Base-by-base conservation (phyloP, 1,140 invertebrate species). In the Aphaenogaster rudis region DNA sequence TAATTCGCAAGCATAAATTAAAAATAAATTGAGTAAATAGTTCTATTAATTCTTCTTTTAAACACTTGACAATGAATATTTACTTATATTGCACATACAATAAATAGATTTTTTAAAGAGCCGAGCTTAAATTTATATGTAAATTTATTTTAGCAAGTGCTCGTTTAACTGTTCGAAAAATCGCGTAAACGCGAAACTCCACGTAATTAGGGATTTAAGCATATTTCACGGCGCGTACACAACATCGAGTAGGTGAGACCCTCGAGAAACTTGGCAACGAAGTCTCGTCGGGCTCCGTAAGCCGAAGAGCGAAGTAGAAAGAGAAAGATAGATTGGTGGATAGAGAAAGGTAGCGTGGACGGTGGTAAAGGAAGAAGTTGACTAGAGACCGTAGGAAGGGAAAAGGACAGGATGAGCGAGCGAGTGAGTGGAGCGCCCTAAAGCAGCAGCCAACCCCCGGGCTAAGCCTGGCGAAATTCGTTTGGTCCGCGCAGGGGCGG, bases 401-500 rank as follows among this genome's bases (percentile, higher is more conserved):
- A 28, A 39, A 67, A 48, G 52, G n/a, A 88, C 21, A 52, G 45
- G 28, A 33, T 39, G 59, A 89, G 59, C 81, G 48, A 80, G 67
- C 42, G 21, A 82, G 50, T 64, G 89, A 88, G 88, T 15, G 67
- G 42, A 74, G 80, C 69, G 54, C 87, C 90, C 88, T 88, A 89
- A 90, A 91, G 89, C 91, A 74, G 88, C 88, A 88, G 88, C 89
- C 81, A 91, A 88, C 86, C 88, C 92, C 91, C 78, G 89, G 93
- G 90, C 91, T 89, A 90, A 90, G 92, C 91, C 87, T 88, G 86
- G 76, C 54, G 88, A 93, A 92, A 91, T 93, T 93, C 92, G 88
- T 88, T 92, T 86, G 84, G 88, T 74, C 86, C 84, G 88, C 90
- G 86, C 86, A 88, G 74, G 79, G 85, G 88, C 88, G 91, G 86